Evolutionary conservation across 1,140 invertebrate genomes (phyloP).

Genomic region (Stenopsyche tienmushanensis): DNA sequence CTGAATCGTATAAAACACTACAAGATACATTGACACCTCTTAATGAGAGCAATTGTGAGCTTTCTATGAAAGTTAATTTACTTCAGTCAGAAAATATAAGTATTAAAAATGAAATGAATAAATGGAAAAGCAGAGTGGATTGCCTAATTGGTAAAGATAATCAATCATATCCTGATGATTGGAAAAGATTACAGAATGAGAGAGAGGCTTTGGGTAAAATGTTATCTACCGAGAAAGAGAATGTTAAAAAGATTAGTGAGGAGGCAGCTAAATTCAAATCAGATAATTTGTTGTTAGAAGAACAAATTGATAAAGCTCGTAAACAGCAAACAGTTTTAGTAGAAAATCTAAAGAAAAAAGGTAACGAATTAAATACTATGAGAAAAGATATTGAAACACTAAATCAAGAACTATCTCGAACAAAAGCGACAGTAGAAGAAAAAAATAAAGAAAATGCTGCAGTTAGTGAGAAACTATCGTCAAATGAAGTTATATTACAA

Average conservation of each 20-base stretch:
- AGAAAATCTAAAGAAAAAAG: conserved; percentile 59
- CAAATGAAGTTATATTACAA: conserved; percentile 67
- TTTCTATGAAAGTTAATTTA: conserved; percentile 67
- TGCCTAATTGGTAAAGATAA: conserved; percentile 86
- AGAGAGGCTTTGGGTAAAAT: conserved; percentile 75
- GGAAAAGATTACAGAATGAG: conserved; percentile 81
- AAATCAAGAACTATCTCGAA: conserved; percentile 59
- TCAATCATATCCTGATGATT: conserved; percentile 88
- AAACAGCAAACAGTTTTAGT: conserved; percentile 55
- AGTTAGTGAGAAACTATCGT: conserved; percentile 67
- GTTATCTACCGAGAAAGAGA: conserved; percentile 70
- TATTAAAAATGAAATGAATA: conserved; percentile 68
- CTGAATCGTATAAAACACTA: conserved; percentile 60
- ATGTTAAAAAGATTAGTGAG: conserved; percentile 64
- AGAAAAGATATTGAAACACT: conserved; percentile 55
- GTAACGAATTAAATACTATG: conserved; percentile 53
- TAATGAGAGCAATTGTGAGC: conserved; percentile 71
- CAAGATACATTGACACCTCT: conserved; percentile 77
- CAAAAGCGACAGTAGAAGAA: conserved; percentile 55
- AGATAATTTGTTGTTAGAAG: conserved; percentile 74
- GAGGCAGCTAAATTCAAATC: conserved; percentile 62
- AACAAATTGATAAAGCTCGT: conserved; percentile 65
- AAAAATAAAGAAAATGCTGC: conserved; percentile 63
- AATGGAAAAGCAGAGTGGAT: conserved; percentile 79
- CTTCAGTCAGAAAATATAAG: conserved; percentile 67